Base-by-base conservation (phyloP, 1,140 invertebrate genomes). In the Brachystomella parvula region DNA sequence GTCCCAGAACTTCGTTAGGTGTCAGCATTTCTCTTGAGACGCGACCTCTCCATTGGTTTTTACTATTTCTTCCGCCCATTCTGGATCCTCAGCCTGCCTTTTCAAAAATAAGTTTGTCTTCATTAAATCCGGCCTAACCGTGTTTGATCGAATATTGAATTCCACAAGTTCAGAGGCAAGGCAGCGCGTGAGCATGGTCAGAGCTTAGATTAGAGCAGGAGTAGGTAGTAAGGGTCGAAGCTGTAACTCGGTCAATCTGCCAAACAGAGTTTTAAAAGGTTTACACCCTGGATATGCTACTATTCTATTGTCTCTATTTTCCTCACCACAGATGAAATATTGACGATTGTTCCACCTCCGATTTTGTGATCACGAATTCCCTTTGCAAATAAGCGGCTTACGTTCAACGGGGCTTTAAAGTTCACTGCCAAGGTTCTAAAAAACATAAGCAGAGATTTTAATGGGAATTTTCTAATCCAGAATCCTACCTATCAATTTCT, bases 101-200 rank as follows among this genome's bases (percentile, higher is more conserved):
- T 59, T 12, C 3, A 2, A 17, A 29, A 32, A 30, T 29, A 59
- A 29, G 9, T 59, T 21, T 12, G 57, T 59, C 30, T 30, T 59
- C 57, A 59, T 59, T 3, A 29, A 31, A 15, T 59, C 26, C 3
- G 57, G 57, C 3, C 57, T 9, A 59, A 93, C 89, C 66, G 84
- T 83, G 78, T 96, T 96, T 0, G 94, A 89, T 68, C 92, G 79
- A 64, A 82, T 82, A 70, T 88, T 83, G 78, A 90, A 89, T 0
- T 59, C 30, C 3, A 3, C 65, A 1, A 67, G 60, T 33, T 67
- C 65, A 2, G 61, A 19, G 1, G 65, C 65, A 19, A 67, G 12
- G 3, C 60, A 24, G 39, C 61, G 49, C 1, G 65, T 62, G 3
- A 67, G 33, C 47, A 56, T 56, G 24, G 59, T 63, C n/a, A 67